A percentile compares a stretch with the other conserved stretches of the same genome.
Evolutionary conservation across 2,113 vertebrate species (phyloP).

Genomic region (Sclerurus mexicanus): DNA sequence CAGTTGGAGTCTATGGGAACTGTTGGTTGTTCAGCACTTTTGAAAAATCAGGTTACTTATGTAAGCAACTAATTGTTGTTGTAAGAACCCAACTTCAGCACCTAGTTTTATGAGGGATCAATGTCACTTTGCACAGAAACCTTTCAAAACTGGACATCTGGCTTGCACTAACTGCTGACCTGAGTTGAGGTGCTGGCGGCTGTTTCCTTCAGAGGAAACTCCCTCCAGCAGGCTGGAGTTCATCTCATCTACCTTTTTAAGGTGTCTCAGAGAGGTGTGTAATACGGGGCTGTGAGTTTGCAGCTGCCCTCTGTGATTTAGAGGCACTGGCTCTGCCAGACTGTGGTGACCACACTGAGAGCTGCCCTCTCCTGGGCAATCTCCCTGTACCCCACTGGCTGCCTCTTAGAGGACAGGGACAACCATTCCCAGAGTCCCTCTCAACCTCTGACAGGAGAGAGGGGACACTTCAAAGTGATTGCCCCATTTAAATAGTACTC

Average conservation of each 20-base stretch:
- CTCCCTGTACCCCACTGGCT: neutral
- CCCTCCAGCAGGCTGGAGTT: fast-evolving
- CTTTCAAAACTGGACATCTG: neutral
- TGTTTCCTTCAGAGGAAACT: neutral
- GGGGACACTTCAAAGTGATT: fast-evolving
- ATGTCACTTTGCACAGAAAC: neutral
- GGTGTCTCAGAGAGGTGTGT: fast-evolving
- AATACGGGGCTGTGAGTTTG: fast-evolving
- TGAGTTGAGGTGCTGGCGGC: neutral
- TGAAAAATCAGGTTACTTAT: slow-evolving; percentile 56
- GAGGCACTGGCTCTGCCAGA: neutral
- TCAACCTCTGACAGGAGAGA: neutral
- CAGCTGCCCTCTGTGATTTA: neutral
- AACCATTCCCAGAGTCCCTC: fast-evolving
- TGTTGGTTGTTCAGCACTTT: neutral
- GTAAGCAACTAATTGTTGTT: slow-evolving; percentile 27
- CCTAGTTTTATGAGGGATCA: neutral
- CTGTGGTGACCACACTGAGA: fast-evolving
- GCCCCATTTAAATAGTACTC: neutral
- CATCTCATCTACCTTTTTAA: neutral
- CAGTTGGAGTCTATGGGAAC: slow-evolving; percentile 48
- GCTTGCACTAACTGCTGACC: neutral
- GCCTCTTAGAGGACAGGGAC: neutral
- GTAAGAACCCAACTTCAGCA: neutral
- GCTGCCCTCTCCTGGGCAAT: fast-evolving